Evolutionary conservation across 2,888 invertebrate genomes (phyloP), one percentile per base, ranked within the genome.

Genomic region (Chelonus formosanus): DNA sequence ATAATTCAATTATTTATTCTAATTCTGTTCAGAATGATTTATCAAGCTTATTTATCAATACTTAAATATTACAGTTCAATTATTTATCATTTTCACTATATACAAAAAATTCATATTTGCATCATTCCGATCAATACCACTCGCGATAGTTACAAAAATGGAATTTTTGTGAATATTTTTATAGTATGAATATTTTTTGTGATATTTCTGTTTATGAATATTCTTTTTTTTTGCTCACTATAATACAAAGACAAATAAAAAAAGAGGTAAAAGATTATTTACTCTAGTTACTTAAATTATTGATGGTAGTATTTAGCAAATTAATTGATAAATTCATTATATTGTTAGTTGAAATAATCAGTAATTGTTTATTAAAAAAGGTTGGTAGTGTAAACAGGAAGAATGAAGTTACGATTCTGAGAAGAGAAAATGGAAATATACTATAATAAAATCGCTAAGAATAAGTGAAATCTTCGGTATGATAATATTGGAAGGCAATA

Each of bases 401-500:
- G 77, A 78, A 71, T 75, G 71, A 72, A 70, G 70, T 75, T 78
- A 72, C 74, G 68, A 20, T 20, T 20, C 71, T 75, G 70, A 70
- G 74, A 70, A 70, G 70, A 70, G 67, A 76, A 72, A 55, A 53
- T 68, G 68, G 61, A 70, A 63, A 69, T 69, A 58, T 62, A 43
- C 7, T 47, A 58, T 10, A n/a, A 5, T 34, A 10, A n/a, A 35
- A n/a, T 58, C 48, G 36, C 45, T 34, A 20, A 10, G 7, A n/a
- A 47, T 34, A 34, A 47, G 34, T 6, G n/a, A n/a, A 47, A 2
- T 43, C 40, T 50, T 47, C 3, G 10, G 58, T 64, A 65, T 71
- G 72, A 73, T 71, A 74, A 70, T 76, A 20, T 80, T 76, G 80
- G 78, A 80, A 80, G 80, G 80, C 80, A 79, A 79, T 79, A 76